phyloP scores from a whole-genome alignment of 2,113 vertebrate species.

The Daubentonia madagascariensis region DNA sequence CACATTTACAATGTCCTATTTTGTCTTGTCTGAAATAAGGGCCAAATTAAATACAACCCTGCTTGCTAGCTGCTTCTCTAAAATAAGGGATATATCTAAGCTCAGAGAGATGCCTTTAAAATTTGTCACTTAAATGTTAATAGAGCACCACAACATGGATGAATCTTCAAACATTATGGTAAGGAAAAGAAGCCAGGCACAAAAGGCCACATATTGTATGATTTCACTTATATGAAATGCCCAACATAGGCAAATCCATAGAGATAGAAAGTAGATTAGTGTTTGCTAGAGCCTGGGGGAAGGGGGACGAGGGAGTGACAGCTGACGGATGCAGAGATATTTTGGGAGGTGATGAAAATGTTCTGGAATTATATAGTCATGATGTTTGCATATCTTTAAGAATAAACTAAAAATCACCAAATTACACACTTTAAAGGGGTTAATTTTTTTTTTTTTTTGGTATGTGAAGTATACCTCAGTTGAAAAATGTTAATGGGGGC shows the following conservation, averaged over 20 bases:
- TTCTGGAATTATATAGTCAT: not conserved
- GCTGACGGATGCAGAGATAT: not conserved
- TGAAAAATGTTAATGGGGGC: not conserved
- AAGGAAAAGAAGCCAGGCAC: not conserved
- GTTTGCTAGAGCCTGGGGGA: not conserved
- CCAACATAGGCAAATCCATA: not conserved
- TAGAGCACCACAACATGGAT: not conserved
- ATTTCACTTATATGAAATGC: not conserved
- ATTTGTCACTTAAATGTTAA: not conserved
- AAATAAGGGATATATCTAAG: not conserved
- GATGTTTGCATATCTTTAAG: not conserved
- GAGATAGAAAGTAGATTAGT: not conserved
- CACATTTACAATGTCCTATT: not conserved
- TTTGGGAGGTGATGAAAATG: not conserved
- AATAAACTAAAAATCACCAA: not conserved
- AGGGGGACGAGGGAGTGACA: not conserved
- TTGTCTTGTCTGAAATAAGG: not conserved
- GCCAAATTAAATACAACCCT: not conserved
- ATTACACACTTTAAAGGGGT: not conserved
- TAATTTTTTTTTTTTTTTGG: not conserved
- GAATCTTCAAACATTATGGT: not conserved
- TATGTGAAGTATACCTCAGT: not conserved
- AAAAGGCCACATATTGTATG: not conserved
- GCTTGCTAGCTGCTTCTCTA: not conserved
- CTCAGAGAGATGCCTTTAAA: not conserved